Evolutionary conservation across 2,797 vertebrate genomes (phyloP).

Genomic region (Tenualosa thibaudeaui): DNA sequence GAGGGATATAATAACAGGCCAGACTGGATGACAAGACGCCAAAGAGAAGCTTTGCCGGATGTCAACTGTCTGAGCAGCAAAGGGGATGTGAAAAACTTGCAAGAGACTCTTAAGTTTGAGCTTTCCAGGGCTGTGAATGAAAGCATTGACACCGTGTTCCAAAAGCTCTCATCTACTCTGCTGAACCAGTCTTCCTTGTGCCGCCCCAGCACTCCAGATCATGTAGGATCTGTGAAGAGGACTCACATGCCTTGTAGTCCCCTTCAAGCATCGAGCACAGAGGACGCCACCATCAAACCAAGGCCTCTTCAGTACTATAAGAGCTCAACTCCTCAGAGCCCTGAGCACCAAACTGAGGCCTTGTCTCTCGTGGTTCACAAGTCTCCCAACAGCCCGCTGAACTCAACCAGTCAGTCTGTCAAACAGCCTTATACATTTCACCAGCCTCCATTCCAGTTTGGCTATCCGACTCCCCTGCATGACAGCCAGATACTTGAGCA

Average conservation of each 20-base stretch:
- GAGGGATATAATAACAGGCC: not conserved
- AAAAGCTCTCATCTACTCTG: conserved; percentile 69
- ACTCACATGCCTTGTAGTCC: conserved; percentile 50
- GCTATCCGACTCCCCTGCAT: conserved; percentile 69
- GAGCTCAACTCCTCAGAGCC: conserved; percentile 64
- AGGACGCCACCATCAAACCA: conserved; percentile 60
- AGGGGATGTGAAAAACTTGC: conserved; percentile 69
- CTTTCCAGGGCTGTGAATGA: conserved; percentile 77
- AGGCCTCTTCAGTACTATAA: conserved; percentile 69
- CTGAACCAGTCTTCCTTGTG: conserved; percentile 59
- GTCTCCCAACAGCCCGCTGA: conserved; percentile 62
- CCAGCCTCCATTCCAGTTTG: conserved; percentile 71
- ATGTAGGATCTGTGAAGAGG: conserved; percentile 60
- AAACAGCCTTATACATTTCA: conserved; percentile 74
- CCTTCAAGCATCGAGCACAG: conserved; percentile 62
- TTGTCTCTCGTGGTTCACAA: conserved; percentile 74
- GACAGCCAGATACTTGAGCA: conserved; percentile 83
- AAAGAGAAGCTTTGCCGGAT: conserved; percentile 58
- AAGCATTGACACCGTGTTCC: conserved; percentile 85
- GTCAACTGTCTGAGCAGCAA: conserved; percentile 55
- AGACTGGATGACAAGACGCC: conserved; percentile 32
- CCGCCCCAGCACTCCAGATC: conserved; percentile 47
- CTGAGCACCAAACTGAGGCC: conserved; percentile 71
- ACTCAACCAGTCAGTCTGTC: conserved; percentile 64
- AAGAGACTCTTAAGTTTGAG: conserved; percentile 84